Evolutionary conservation across 92 coral and sea anemone species (phyloP).

Genomic region (Zoanthus sansibaricus): DNA sequence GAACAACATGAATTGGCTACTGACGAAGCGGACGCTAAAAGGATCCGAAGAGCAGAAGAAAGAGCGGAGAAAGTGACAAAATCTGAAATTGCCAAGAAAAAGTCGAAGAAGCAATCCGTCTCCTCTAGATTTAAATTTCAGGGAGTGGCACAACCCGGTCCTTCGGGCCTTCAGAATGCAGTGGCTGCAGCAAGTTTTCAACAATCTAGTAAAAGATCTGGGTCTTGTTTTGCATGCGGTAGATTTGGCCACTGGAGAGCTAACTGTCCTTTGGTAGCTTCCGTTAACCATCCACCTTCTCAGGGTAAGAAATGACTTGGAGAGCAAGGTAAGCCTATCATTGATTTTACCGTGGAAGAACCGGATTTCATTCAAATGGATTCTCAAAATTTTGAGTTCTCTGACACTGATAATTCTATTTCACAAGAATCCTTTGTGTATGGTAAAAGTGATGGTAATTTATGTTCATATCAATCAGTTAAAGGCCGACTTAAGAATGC

Average conservation of each 20-base stretch:
- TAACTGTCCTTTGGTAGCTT: conserved; percentile 29
- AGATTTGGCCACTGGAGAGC: conserved; percentile 25
- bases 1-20: conserved; percentile 47
- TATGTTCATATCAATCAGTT: too few relatives aligned
- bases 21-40: conserved; percentile 45
- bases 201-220: conserved; percentile 34
- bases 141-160: conserved; percentile 34
- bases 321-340: too few relatives aligned
- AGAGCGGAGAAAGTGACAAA: conserved; percentile 56
- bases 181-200: conserved; percentile 36
- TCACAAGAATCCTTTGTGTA: too few relatives aligned
- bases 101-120: conserved; percentile 28
- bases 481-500: too few relatives aligned
- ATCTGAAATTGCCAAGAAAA: conserved; percentile 43
- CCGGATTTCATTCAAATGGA: too few relatives aligned
- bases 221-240: conserved; percentile 32
- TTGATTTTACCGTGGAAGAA: too few relatives aligned
- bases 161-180: conserved; percentile 36
- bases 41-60: conserved; percentile 57
- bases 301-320: conserved; percentile 38
- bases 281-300: conserved; percentile 36
- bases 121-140: conserved; percentile 27
- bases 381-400: too few relatives aligned
- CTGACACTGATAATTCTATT: too few relatives aligned
- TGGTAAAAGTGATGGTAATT: too few relatives aligned